Evolutionary conservation across 2,888 invertebrate genomes (phyloP).

Genomic region (Loripinus fragilis): DNA sequence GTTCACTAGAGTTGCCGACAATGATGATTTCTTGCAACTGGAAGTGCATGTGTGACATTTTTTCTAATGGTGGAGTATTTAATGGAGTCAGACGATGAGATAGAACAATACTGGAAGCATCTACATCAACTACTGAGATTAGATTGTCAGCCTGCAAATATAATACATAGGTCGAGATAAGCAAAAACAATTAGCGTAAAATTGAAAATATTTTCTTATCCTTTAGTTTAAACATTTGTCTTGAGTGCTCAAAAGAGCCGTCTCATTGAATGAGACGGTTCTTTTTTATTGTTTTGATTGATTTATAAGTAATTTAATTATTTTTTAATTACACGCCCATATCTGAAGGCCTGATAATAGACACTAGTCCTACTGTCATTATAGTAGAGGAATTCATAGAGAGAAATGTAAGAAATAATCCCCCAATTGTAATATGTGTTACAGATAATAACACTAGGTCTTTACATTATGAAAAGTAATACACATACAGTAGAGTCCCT

Average conservation of each 20-base stretch:
- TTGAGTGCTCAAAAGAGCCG: no score
- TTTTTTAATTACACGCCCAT: not conserved
- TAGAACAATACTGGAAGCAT: slow-evolving; percentile 91
- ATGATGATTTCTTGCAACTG: slow-evolving; percentile 96
- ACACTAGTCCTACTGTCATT: no score
- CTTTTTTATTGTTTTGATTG: not conserved
- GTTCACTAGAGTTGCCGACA: slow-evolving; percentile 95
- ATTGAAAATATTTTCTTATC: no score
- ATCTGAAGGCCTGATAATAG: not conserved
- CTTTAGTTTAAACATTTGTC: no score
- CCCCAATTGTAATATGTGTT: no score
- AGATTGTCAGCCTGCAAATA: slow-evolving; percentile 90
- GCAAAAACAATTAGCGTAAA: no score
- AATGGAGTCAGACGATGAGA: slow-evolving; percentile 94
- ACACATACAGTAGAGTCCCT: no score
- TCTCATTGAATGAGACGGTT: no score
- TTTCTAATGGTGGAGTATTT: slow-evolving; percentile 94
- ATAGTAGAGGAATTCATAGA: no score
- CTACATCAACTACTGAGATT: slow-evolving; percentile 94
- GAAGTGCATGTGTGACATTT: slow-evolving; percentile 93
- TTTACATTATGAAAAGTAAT: no score
- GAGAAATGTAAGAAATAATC: no score
- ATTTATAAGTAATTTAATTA: not conserved
- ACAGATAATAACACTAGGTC: no score
- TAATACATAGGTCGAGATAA: not conserved